Conservation (phyloP, 2,888 invertebrate genomes). For the Scelioninae gen. 2 region DNA sequence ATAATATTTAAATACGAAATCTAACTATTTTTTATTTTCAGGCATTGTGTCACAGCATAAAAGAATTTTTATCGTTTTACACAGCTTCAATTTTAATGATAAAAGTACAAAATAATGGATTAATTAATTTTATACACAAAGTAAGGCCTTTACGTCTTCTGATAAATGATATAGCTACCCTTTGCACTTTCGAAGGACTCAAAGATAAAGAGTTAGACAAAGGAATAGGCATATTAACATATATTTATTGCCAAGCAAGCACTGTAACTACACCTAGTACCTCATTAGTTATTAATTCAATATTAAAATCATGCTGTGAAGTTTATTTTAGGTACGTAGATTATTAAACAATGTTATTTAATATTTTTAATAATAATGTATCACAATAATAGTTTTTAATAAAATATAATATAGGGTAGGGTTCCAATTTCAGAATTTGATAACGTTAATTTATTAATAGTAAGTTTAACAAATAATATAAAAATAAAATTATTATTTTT, state of each 20-base stretch:
- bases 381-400: too few relatives aligned
- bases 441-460: too few relatives aligned
- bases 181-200: slow-evolving; percentile 68
- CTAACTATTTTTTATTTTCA: slow-evolving; percentile 40
- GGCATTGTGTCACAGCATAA: slow-evolving; percentile 71
- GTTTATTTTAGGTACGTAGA: slow-evolving; percentile 78
- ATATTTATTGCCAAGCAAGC: slow-evolving; percentile 80
- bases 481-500: slow-evolving; percentile 54
- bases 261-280: slow-evolving; percentile 78
- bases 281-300: slow-evolving; percentile 78
- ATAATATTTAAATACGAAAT: background rate
- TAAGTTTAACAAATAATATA: too few relatives aligned
- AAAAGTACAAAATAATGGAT: slow-evolving; percentile 57
- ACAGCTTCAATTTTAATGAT: slow-evolving; percentile 68
- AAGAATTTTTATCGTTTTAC: slow-evolving; percentile 71
- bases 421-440: too few relatives aligned
- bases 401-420: too few relatives aligned
- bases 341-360: too few relatives aligned
- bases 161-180: slow-evolving; percentile 68
- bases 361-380: background rate
- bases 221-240: slow-evolving; percentile 81
- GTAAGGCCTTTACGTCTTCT: slow-evolving; percentile 67
- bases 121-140: slow-evolving; percentile 64
- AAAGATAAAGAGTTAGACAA: slow-evolving; percentile 65
- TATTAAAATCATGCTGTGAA: slow-evolving; percentile 77